Evolutionary conservation across 2,113 vertebrate species (phyloP).

Genomic region (Tenebrosternarchus preto): DNA sequence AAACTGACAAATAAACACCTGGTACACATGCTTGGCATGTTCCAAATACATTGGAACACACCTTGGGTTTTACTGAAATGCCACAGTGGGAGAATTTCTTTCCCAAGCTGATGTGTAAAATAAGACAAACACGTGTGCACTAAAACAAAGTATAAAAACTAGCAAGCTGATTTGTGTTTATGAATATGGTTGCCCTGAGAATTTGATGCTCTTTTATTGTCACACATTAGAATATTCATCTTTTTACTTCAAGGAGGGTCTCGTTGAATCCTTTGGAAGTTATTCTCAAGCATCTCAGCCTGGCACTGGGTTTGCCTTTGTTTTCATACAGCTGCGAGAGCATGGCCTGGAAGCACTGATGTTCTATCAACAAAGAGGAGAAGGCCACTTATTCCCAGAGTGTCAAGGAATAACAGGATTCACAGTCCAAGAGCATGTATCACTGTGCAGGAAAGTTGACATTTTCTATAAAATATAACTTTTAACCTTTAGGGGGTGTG

Average conservation of each 20-base stretch:
- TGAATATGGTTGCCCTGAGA: slow-evolving; percentile 11
- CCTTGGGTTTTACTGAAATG: not conserved
- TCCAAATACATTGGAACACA: not conserved
- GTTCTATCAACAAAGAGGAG: not conserved
- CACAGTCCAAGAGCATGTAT: not conserved
- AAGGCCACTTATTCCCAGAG: not conserved
- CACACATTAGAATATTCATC: slow-evolving; percentile 2
- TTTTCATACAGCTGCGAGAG: slow-evolving; percentile 5
- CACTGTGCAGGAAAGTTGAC: too few species aligned
- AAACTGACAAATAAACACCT: not conserved
- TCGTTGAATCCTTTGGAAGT: not conserved
- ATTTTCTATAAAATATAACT: too few species aligned
- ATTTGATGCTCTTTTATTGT: not conserved
- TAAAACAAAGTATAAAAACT: slow-evolving; percentile 9
- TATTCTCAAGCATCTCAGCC: not conserved
- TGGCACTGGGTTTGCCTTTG: not conserved
- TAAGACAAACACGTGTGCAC: not conserved
- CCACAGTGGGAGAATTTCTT: not conserved
- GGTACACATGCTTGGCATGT: not conserved
- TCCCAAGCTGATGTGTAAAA: not conserved
- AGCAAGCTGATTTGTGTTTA: slow-evolving; percentile 14
- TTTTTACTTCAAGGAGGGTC: not conserved
- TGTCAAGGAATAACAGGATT: not conserved
- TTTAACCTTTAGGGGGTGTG: too few species aligned
- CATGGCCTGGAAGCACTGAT: not conserved